Percentiles rank a stretch among this genome's conserved stretches.
These are phyloP conservation scores for Xiphophorus maculatus DNA, from an alignment of 2,113 vertebrate species.

Conservation along the genomic window DNA sequence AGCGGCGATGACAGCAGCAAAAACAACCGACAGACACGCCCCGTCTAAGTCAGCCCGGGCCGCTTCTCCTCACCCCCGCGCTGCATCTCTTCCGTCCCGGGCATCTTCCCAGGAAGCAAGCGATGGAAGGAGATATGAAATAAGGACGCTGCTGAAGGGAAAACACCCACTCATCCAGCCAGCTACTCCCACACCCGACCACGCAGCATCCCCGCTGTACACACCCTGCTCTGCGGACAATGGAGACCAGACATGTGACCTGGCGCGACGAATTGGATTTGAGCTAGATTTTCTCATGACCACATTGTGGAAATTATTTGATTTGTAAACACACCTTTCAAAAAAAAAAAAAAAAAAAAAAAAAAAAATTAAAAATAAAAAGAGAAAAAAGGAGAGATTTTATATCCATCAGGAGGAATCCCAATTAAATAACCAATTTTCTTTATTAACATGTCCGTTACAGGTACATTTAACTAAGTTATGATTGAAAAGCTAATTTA, in stretches of 20 bases:
- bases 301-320: not conserved
- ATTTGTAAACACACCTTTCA: not conserved
- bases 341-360: not conserved
- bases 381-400: no score
- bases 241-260: slow-evolving; percentile 68
- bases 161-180: not conserved
- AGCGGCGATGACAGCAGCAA: not conserved
- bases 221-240: slow-evolving; percentile 79
- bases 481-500: no score
- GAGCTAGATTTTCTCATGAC: slow-evolving; percentile 4
- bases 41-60: not conserved
- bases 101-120: slow-evolving; percentile 33
- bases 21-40: slow-evolving; percentile 12
- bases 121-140: slow-evolving; percentile 13
- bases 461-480: no score
- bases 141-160: slow-evolving; percentile 37
- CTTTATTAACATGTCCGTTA: no score
- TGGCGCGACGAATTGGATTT: slow-evolving; percentile 36
- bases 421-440: no score
- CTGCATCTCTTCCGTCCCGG: slow-evolving; percentile 28
- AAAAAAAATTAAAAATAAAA: no score
- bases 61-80: not conserved
- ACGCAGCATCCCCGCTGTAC: slow-evolving; percentile 46
- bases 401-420: no score
- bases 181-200: slow-evolving; percentile 40